Evolutionary conservation across 1,140 invertebrate genomes (phyloP).

Genomic region (Temnothorax nylanderi): DNA sequence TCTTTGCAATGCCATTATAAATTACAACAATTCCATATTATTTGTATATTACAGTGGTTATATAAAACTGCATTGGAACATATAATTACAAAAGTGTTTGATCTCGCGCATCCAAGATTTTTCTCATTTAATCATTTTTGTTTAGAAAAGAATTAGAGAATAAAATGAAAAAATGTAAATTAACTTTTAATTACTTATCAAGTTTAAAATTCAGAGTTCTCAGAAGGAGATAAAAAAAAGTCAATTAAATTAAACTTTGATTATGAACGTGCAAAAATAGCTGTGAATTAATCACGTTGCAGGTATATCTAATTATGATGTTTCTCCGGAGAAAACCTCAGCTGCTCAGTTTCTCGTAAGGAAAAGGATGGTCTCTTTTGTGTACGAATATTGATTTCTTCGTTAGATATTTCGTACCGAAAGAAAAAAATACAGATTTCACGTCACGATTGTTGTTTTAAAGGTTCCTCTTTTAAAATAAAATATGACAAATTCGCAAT

Average conservation of each 20-base stretch:
- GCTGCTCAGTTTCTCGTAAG: neutral
- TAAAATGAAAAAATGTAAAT: neutral
- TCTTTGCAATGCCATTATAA: neutral
- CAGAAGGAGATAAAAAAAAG: neutral
- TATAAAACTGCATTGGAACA: too few species aligned
- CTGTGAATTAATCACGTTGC: neutral
- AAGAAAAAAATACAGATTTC: neutral
- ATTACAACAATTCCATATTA: neutral
- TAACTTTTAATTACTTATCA: constrained; percentile 4
- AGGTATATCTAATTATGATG: neutral
- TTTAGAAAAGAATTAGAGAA: neutral
- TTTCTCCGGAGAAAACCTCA: neutral
- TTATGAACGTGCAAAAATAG: neutral
- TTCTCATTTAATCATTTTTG: neutral
- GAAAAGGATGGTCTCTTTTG: too few species aligned
- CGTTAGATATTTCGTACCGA: neutral
- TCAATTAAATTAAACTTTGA: neutral
- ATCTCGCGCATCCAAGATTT: neutral
- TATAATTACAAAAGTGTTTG: neutral
- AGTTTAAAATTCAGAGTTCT: neutral
- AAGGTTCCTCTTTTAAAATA: neutral
- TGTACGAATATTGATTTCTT: neutral
- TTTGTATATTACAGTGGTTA: neutral
- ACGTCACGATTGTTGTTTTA: neutral
- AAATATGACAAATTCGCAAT: neutral